Percentiles rank a stretch among this genome's conserved stretches.
These are phyloP conservation scores for Drosophila antonietae DNA, from an alignment of 2,888 invertebrate species.

Conservation along the genomic window DNA sequence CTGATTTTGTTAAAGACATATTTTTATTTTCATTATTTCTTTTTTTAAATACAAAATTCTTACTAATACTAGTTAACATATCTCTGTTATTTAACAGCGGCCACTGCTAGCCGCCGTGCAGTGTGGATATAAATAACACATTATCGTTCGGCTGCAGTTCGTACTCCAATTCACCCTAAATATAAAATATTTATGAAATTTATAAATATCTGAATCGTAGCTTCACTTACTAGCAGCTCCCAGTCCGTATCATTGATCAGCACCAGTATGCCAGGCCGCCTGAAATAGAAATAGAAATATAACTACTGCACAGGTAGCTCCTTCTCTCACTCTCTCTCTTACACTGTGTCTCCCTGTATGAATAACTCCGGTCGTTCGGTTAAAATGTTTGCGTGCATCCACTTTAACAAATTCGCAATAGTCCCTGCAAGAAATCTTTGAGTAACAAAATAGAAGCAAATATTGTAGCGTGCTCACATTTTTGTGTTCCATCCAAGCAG, in stretches of 20 bases:
- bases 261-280: slow-evolving; percentile 95
- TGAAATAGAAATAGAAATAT: slow-evolving; percentile 41
- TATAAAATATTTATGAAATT: slow-evolving; percentile 62
- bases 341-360: slow-evolving; percentile 85
- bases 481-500: slow-evolving; percentile 86
- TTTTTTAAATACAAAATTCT: slow-evolving; percentile 14
- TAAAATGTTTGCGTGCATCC: slow-evolving; percentile 94
- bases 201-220: no score
- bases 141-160: slow-evolving; percentile 88
- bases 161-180: slow-evolving; percentile 89
- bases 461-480: slow-evolving; percentile 77
- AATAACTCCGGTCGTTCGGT: slow-evolving; percentile 92
- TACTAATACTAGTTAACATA: slow-evolving; percentile 1
- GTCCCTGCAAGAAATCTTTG: slow-evolving; percentile 86
- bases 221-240: slow-evolving; percentile 89
- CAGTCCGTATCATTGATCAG: slow-evolving; percentile 98
- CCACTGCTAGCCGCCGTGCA: slow-evolving; percentile 90
- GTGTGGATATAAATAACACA: slow-evolving; percentile 92
- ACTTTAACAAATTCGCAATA: slow-evolving; percentile 89
- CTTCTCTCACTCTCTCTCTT: slow-evolving; percentile 40
- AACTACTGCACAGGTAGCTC: slow-evolving; percentile 1
- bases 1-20: slow-evolving; percentile 53
- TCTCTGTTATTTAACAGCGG: slow-evolving; percentile 1
- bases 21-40: slow-evolving; percentile 1
- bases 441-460: slow-evolving; percentile 64